Evolutionary conservation across 2,888 invertebrate species (phyloP), one percentile per base, ranked within the genome.

Genomic region (Clanis bilineata): DNA sequence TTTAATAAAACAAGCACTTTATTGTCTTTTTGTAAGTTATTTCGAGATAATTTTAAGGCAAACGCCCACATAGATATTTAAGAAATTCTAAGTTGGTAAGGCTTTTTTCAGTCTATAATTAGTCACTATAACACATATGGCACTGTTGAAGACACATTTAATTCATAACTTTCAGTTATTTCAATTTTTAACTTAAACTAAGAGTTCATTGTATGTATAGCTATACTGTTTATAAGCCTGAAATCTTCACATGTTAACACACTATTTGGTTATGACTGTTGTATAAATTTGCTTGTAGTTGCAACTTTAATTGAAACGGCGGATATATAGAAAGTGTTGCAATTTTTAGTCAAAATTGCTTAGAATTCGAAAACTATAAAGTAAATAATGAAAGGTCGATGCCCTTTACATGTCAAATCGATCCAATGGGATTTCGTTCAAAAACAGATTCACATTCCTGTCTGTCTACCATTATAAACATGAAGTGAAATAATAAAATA

Each of bases 201-300:
- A 60, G 73, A 79, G 88, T 90, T 88, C 89, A 89, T 82, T 88
- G 88, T 81, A 80, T 86, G 70, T n/a, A n/a, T n/a, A n/a, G n/a
- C n/a, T n/a, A n/a, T 64, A 57, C 56, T 89, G 88, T 90, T 90
- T 90, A 89, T 85, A 85, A 81, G n/a, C n/a, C n/a, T n/a, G n/a
- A n/a, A n/a, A n/a, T n/a, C n/a, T n/a, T n/a, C n/a, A n/a, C n/a
- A n/a, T n/a, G n/a, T n/a, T n/a, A 67, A 62, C 63, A 58, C 41
- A 15, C 28, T 28, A 21, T n/a, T n/a, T n/a, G 21, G 25, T 56
- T 43, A 28, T 7, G 2, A 51, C 28, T 21, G 15, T 44, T 44
- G 22, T 10, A 22, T 12, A 10, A 12, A 21, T 22, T 5, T 22
- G 2, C 44, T 22, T 43, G 12, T 21, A 32, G n/a, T 45, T 23